A percentile compares a stretch with the other conserved stretches of the same genome.
Conservation (phyloP, 1,140 invertebrate genomes). For the Doryteuthis pealeii region DNA sequence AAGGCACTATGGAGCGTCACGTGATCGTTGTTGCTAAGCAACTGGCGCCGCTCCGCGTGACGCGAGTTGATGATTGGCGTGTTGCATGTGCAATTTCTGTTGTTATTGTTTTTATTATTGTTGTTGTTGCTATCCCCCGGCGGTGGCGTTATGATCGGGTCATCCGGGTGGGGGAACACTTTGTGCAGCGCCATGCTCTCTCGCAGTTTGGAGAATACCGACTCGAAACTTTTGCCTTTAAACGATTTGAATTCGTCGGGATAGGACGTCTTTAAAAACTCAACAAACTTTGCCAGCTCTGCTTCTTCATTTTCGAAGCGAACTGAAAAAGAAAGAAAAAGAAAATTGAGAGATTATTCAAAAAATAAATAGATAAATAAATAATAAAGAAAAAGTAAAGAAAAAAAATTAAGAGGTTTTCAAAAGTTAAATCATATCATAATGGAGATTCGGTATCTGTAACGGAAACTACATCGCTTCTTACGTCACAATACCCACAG, state of each 20-base stretch:
- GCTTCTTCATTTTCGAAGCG: conserved; percentile 42
- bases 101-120: background rate
- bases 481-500: too few relatives aligned
- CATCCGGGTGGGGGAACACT: background rate
- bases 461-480: too few relatives aligned
- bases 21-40: background rate
- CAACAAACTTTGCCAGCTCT: conserved; percentile 37
- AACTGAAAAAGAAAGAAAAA: conserved; percentile 22
- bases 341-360: background rate
- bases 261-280: conserved; percentile 26
- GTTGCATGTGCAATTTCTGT: background rate
- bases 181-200: conserved; percentile 12
- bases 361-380: background rate
- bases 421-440: too few relatives aligned
- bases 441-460: too few relatives aligned
- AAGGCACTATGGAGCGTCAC: conserved; percentile 4
- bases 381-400: too few relatives aligned
- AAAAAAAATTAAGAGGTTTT: background rate
- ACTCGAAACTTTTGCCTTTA: conserved; percentile 27
- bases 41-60: background rate
- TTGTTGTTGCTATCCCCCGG: background rate
- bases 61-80: background rate
- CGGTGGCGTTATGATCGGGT: background rate
- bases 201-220: conserved; percentile 25
- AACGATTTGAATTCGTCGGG: conserved; percentile 24